Evolutionary conservation across 30 jellyfish, hydroid and myxozoan genomes (phyloP), one percentile per base, ranked within the genome.

Genomic region (Aurelia sp.): DNA sequence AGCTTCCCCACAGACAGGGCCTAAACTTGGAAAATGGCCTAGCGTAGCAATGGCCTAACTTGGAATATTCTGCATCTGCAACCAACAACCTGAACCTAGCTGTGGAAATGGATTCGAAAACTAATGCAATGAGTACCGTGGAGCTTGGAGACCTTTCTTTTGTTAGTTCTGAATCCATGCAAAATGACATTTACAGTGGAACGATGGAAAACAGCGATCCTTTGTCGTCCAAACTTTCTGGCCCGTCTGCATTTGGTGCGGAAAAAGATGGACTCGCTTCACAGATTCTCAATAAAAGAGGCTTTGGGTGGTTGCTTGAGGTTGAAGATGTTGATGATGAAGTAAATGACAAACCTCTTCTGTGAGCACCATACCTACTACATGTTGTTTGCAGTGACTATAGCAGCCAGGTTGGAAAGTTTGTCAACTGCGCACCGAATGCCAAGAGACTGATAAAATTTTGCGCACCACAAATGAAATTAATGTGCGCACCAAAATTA

Each of bases 261-360:
- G 76, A 30, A 1, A 84, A 51, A 3, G 90, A 66, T 18, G 89
- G 89, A 24, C 67, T 87, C 40, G 74, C 97, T 3, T 69, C 76
- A 27, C 68, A 59, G 31, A 78, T 93, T n/a, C 63, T 93, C 31
- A 84, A 53, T 35, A 93, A 78, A 35, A 77, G 90, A 63, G 98
- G 98, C 9, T 87, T 93, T 62, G 93, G 97, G n/a, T 93, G 98
- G 98, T 81, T 93, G 50, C 78, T 93, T 4, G 98, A 93, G 63
- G 88, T 93, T 7, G 98, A 93, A 73, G 98, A 93, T 18, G 76
- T 40, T 27, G 97, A 88, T 48, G 97, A 93, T 44, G 96, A 87
- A 24, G 93, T 91, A 52, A 72, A 12, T 79, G 97, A 93, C 62
- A 93, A 93, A 60, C 98, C 98, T 18, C 70, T 93, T 66, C 58